Conservation (phyloP, 2,113 vertebrate genomes). For the Xiphophorus maculatus region DNA sequence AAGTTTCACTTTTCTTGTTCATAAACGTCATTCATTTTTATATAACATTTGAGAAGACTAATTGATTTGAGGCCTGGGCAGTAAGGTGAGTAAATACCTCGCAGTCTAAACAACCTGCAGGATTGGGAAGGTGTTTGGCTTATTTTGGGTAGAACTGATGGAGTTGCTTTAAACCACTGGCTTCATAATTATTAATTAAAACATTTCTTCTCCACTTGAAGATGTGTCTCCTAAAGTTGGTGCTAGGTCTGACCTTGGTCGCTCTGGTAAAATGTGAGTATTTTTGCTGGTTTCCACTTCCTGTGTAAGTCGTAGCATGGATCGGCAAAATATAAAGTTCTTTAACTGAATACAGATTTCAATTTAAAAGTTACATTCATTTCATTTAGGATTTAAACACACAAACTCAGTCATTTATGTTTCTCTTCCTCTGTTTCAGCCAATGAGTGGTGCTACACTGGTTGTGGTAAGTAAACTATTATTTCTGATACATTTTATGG, state of each 20-base stretch:
- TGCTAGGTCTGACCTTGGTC: slow-evolving; percentile 33
- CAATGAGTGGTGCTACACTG: slow-evolving; percentile 64
- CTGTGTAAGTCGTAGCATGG: not conserved
- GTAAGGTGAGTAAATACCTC: slow-evolving; percentile 17
- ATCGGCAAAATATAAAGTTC: not conserved
- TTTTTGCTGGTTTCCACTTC: not conserved
- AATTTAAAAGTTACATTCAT: not conserved
- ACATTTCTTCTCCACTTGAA: not conserved
- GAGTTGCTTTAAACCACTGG: not conserved
- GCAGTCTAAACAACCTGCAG: not conserved
- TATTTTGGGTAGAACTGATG: not conserved
- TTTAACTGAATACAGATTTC: not conserved
- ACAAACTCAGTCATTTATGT: not conserved
- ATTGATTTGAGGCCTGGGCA: not conserved
- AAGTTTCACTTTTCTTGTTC: not conserved
- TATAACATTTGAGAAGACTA: not conserved
- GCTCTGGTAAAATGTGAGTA: slow-evolving; percentile 26
- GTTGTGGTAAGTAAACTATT: slow-evolving; percentile 54
- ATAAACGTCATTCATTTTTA: not conserved
- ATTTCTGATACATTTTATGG: not conserved
- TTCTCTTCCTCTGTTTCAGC: slow-evolving; percentile 31
- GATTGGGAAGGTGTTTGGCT: not conserved
- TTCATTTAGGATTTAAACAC: not conserved
- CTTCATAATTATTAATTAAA: not conserved
- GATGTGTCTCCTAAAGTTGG: slow-evolving; percentile 27